Evolutionary conservation across 2,113 vertebrate species (phyloP).

Genomic region (Pionites leucogaster): DNA sequence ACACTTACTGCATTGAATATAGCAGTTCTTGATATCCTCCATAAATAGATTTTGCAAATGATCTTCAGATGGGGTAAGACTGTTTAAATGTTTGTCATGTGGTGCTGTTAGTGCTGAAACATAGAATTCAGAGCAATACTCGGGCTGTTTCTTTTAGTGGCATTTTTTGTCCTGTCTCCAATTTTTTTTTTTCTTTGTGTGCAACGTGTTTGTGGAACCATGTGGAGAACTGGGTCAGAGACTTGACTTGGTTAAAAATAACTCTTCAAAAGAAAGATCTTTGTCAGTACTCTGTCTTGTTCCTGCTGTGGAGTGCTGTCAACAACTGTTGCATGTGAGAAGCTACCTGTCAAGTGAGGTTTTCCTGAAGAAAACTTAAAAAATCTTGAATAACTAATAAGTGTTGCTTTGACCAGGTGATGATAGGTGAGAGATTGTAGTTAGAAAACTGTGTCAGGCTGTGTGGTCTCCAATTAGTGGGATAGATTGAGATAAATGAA

Average conservation of each 20-base stretch:
- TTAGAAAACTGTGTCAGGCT: not conserved
- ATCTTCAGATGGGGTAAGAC: not conserved
- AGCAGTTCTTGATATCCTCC: not conserved
- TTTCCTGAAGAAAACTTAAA: not conserved
- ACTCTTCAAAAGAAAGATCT: not conserved
- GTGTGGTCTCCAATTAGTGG: not conserved
- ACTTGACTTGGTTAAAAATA: slow-evolving; percentile 48
- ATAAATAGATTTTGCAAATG: not conserved
- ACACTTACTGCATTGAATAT: not conserved
- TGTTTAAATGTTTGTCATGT: not conserved
- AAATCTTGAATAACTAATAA: not conserved
- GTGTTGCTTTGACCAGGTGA: not conserved
- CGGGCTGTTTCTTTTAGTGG: not conserved
- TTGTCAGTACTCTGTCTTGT: slow-evolving; percentile 1
- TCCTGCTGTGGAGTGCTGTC: not conserved
- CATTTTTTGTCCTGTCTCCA: not conserved
- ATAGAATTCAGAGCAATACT: not conserved
- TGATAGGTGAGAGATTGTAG: not conserved
- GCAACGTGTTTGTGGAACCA: not conserved
- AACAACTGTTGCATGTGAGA: not conserved
- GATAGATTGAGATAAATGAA: not conserved
- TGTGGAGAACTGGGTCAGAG: slow-evolving; percentile 32
- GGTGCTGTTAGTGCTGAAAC: not conserved
- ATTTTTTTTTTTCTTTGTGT: not conserved
- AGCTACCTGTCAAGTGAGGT: not conserved